Evolutionary conservation across 2,888 invertebrate genomes (phyloP).

Genomic region (Tinea semifulvella): DNA sequence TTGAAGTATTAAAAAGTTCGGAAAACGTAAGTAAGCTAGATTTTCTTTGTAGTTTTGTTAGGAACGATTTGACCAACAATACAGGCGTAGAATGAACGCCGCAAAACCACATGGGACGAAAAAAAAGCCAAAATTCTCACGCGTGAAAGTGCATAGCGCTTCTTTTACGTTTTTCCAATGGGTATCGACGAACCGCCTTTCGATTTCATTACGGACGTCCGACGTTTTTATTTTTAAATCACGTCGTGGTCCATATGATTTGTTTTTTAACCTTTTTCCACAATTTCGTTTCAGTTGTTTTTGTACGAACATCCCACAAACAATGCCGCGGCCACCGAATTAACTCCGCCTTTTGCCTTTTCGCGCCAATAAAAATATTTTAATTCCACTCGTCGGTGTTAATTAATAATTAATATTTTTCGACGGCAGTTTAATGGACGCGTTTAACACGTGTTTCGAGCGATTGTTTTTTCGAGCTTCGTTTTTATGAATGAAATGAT

Average conservation of each 20-base stretch:
- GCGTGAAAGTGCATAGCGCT: conserved; percentile 55
- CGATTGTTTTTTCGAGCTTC: conserved; percentile 58
- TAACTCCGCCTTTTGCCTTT: conserved; percentile 62
- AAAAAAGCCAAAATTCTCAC: conserved; percentile 60
- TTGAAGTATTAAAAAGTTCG: background rate
- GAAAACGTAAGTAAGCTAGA: background rate
- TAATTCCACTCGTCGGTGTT: conserved; percentile 54
- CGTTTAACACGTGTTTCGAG: conserved; percentile 59
- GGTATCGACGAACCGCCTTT: conserved; percentile 66
- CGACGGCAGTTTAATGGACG: conserved; percentile 54
- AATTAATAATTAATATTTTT: conserved; percentile 67
- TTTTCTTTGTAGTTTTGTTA: conserved; percentile 9
- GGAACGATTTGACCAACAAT: conserved; percentile 9
- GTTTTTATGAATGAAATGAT: conserved; percentile 64
- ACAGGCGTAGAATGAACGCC: conserved; percentile 6
- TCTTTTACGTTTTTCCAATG: conserved; percentile 63
- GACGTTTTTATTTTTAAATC: conserved; percentile 64
- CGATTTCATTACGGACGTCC: conserved; percentile 67
- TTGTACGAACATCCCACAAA: conserved; percentile 59
- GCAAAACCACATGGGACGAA: conserved; percentile 11
- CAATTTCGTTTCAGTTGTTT: conserved; percentile 44
- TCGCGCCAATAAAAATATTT: conserved; percentile 64
- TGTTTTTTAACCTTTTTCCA: conserved; percentile 47
- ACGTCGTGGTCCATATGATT: conserved; percentile 51
- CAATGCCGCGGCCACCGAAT: conserved; percentile 62